These are phyloP conservation scores for Zelleria hepariella DNA, from an alignment of 2,888 invertebrate genomes.

Conservation along the genomic window DNA sequence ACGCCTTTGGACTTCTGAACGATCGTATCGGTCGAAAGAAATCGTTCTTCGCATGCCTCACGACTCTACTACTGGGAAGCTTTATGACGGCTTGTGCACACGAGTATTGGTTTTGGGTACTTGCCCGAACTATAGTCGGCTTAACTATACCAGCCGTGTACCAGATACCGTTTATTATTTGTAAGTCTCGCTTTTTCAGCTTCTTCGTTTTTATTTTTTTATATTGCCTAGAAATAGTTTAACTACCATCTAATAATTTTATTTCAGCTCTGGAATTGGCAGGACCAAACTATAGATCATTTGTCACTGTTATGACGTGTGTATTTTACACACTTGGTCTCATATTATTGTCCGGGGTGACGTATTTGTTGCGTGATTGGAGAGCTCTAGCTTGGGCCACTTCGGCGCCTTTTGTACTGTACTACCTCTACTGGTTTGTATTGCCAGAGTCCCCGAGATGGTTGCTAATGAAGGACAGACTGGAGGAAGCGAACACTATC, in stretches of 20 bases:
- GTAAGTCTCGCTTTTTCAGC: conserved; percentile 77
- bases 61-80: conserved; percentile 85
- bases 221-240: no score
- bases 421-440: conserved; percentile 88
- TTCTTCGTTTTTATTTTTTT: no score
- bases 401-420: conserved; percentile 86
- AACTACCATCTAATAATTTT: no score
- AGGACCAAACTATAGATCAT: conserved; percentile 91
- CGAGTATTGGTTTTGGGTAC: conserved; percentile 87
- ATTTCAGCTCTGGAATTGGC: conserved; percentile 89
- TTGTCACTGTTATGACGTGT: conserved; percentile 93
- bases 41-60: conserved; percentile 88
- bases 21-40: conserved; percentile 89
- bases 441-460: conserved; percentile 93
- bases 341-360: conserved; percentile 86
- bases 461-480: conserved; percentile 86
- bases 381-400: conserved; percentile 83
- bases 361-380: conserved; percentile 90
- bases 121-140: conserved; percentile 87
- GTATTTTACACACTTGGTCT: conserved; percentile 91
- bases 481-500: conserved; percentile 86
- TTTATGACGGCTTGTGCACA: conserved; percentile 83
- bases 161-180: conserved; percentile 95
- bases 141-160: conserved; percentile 93
- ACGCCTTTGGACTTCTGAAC: conserved; percentile 87